Conservation (phyloP, 1,140 invertebrate species). For the Lordiphosa mommai region DNA sequence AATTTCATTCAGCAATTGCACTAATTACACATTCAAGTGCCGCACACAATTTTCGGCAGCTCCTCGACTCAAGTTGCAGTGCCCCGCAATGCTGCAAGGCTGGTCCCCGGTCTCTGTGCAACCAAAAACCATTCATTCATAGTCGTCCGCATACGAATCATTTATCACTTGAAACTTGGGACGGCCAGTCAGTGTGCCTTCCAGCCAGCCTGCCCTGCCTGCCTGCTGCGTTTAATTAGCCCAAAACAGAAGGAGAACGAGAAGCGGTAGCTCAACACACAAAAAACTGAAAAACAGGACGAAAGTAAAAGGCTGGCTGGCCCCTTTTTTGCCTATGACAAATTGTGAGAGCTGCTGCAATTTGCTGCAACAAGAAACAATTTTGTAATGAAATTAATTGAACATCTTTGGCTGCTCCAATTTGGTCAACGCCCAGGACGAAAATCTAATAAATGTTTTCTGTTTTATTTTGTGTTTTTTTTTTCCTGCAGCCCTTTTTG, state of each 20-base stretch:
- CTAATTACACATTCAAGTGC: constrained; percentile 63
- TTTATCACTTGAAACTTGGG: constrained; percentile 44
- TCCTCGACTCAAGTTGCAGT: not conserved
- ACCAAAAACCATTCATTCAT: constrained; percentile 39
- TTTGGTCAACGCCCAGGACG: constrained; percentile 48
- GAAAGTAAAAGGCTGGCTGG: not conserved
- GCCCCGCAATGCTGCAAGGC: not conserved
- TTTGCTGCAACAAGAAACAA: constrained; percentile 44
- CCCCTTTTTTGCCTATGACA: constrained; percentile 46
- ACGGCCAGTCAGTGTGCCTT: not conserved
- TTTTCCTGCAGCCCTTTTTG: not conserved
- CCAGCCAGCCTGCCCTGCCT: constrained; percentile 1
- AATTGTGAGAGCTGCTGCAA: constrained; percentile 53
- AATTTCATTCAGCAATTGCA: constrained; percentile 62
- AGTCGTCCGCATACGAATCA: constrained; percentile 25
- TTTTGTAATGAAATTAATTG: constrained; percentile 73
- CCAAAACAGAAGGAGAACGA: constrained; percentile 2
- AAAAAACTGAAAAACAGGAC: constrained; percentile 11
- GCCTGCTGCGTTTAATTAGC: constrained; percentile 57
- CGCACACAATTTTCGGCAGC: not conserved
- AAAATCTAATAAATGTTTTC: constrained; percentile 66
- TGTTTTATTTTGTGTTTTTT: not conserved
- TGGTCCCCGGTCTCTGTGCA: not conserved
- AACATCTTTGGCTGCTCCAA: constrained; percentile 32
- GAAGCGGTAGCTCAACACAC: not conserved